Conservation (phyloP, 2,888 invertebrate genomes). For the Bursaphelenchus okinawaensis region DNA sequence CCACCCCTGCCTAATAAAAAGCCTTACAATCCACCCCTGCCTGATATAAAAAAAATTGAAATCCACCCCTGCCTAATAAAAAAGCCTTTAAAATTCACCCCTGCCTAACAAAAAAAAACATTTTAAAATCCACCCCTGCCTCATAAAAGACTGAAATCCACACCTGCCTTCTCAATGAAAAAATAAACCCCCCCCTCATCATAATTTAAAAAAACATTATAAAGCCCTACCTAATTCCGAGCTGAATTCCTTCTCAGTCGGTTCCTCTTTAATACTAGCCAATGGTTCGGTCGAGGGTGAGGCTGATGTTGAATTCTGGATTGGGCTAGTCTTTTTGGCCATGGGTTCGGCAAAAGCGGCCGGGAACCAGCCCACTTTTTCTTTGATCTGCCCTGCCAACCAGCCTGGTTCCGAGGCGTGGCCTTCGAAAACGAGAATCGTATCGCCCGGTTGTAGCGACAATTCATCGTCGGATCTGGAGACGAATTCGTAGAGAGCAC, state of each 20-base stretch:
- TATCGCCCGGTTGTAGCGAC: conserved; percentile 84
- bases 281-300: conserved; percentile 37
- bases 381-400: conserved; percentile 80
- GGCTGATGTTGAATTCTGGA: conserved; percentile 13
- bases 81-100: too few species aligned
- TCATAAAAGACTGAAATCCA: too few species aligned
- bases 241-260: conserved; percentile 18
- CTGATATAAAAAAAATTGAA: too few species aligned
- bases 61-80: too few species aligned
- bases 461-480: conserved; percentile 87
- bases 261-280: conserved; percentile 31
- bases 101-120: too few species aligned
- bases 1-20: too few species aligned
- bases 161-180: too few species aligned
- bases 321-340: conserved; percentile 19
- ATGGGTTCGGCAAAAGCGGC: conserved; percentile 59
- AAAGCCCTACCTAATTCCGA: conserved; percentile 9
- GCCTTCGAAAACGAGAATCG: conserved; percentile 71
- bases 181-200: too few species aligned
- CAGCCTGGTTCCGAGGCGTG: conserved; percentile 94
- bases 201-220: too few species aligned
- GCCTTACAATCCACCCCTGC: too few species aligned
- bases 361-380: conserved; percentile 67
- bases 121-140: too few species aligned
- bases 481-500: conserved; percentile 86